Evolutionary conservation across 2,113 vertebrate genomes (phyloP), one percentile per base, ranked within the genome.

Genomic region (Thryonomys swinderianus): DNA sequence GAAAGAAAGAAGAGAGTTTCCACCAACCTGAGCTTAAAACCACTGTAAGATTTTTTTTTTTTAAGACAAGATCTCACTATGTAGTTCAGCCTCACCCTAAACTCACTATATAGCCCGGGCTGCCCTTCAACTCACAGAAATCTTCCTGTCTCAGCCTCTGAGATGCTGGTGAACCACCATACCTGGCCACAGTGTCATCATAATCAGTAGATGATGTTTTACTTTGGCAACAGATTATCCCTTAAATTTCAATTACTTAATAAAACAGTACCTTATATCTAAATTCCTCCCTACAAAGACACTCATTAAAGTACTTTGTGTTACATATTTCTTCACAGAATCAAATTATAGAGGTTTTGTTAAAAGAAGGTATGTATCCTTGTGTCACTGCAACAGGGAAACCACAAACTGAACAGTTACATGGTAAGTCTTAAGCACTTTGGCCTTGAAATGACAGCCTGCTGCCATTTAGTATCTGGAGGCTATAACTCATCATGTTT

Each of bases 371-470:
- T 11, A 45, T 48, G 10, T 85, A 92, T 62, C 12, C 12, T 71
- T 69, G 37, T 51, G 12, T 67, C 30, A 67, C 23, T 61, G 27
- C 13, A 40, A 55, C n/a, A 79, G 61, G 69, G 40, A 20, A 85
- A 45, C 5, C 42, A 42, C 71, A 32, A 34, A 84, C 23, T 92
- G 4, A 3, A 53, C 62, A 69, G 53, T 79, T 48, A n/a, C 51
- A 53, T 61, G 18, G 40, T 61, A 53, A 67, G 42, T 88, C 37
- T 79, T 78, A 95, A 95, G 45, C 30, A 27, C n/a, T 84, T 95
- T 78, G 40, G 27, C 17, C n/a, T 69, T 25, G 8, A 59, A 40
- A 8, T 53, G 40, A 53, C 30, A 53, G 23, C 64, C 34, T 51
- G n/a, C n/a, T 78, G 83, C 3, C 13, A 61, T 16, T 59, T 53